Base-by-base conservation (phyloP, 2,888 invertebrate genomes). In the Drosophila pegasa region DNA sequence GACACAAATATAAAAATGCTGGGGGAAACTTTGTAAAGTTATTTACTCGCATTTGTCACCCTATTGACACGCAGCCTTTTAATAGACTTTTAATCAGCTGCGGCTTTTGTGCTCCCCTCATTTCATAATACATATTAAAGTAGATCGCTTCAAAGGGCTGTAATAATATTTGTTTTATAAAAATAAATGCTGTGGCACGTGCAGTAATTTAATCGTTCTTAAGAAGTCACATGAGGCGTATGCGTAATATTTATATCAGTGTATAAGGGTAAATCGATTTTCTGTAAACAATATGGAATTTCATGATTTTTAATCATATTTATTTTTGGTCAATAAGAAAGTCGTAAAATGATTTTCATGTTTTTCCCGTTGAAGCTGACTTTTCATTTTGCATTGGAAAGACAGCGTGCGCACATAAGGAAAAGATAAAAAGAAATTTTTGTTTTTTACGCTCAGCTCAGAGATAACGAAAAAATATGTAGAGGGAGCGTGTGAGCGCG, bases 331-430 rank as follows among this genome's bases (percentile, higher is more conserved):
- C 5, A 25, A 22, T n/a, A 20, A 33, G 25, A 65, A 72, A 56
- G 7, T n/a, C 16, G n/a, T 65, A 43, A 71, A 68, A 72, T 54
- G 54, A 20, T 73, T 58, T 74, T 52, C 50, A 56, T 59, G 52
- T 56, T 57, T 38, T 43, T 43, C 48, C 3, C 29, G 40, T 72
- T 41, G 9, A 2, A 29, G 14, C 12, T 41, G 14, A 12, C 1
- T 25, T 37, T 18, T 25, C 25, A 22, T 43, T 25, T 20, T 31
- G 27, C 18, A 57, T 50, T 35, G 51, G 16, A 7, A 10, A 25
- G 43, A 29, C 18, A 41, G 62, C 22, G 18, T 18, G 12, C 12
- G n/a, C 35, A n/a, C 31, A 14, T 38, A 47, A 68, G 29, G 43
- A 35, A 57, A 25, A 16, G 18, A 47, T 38, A 33, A 38, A 58